These are phyloP conservation scores for Drosophila fungiperda DNA, from an alignment of 2,888 invertebrate species.

Conservation along the genomic window DNA sequence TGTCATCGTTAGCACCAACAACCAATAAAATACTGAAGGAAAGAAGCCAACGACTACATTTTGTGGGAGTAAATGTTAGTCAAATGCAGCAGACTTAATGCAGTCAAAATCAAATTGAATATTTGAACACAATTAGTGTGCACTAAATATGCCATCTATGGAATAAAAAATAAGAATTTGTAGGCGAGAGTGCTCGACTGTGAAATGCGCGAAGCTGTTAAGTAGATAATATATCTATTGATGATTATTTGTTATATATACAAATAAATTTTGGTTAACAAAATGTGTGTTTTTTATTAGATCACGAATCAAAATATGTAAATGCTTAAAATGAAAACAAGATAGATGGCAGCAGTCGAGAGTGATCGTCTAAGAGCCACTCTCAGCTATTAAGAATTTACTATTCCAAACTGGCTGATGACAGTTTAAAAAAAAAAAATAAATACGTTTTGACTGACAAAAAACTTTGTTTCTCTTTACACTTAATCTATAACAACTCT, in stretches of 20 bases:
- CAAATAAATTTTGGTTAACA: neutral
- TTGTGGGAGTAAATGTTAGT: neutral
- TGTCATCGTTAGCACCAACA: slow-evolving; percentile 49
- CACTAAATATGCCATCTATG: neutral
- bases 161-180: neutral
- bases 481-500: neutral
- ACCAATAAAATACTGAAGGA: slow-evolving; percentile 39
- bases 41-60: neutral
- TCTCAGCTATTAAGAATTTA: neutral
- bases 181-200: neutral
- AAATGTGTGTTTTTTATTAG: neutral
- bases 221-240: neutral
- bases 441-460: neutral
- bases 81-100: neutral
- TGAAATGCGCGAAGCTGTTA: neutral
- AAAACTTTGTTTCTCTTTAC: no score
- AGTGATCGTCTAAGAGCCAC: neutral
- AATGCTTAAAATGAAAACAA: neutral
- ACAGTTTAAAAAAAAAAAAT: neutral
- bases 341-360: neutral
- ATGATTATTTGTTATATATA: neutral
- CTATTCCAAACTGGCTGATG: neutral
- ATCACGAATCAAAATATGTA: neutral
- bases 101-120: neutral
- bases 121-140: neutral